Evolutionary conservation across 1,140 invertebrate species (phyloP).

Genomic region (Battus philenor): DNA sequence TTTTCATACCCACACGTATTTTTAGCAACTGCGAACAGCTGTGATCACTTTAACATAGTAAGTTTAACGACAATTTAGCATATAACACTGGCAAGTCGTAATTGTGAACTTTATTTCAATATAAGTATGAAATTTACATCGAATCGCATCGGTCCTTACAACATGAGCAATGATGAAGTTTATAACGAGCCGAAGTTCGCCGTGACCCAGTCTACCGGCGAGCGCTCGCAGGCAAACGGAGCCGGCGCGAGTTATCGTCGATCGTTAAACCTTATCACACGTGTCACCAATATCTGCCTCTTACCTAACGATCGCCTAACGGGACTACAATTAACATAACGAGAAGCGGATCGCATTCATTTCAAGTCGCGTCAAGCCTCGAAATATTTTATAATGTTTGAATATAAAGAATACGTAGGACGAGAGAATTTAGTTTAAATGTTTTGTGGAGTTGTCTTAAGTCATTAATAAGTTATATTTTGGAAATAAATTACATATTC

Average conservation of each 20-base stretch:
- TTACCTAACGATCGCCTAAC: slow-evolving; percentile 21
- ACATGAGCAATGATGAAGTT: too few species aligned
- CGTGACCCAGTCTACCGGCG: slow-evolving; percentile 37
- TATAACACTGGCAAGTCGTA: neutral
- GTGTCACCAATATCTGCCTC: slow-evolving; percentile 12
- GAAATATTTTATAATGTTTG: neutral
- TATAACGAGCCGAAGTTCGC: slow-evolving; percentile 31
- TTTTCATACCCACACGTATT: too few species aligned
- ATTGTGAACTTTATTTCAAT: neutral
- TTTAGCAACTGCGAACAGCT: too few species aligned
- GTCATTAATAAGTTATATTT: too few species aligned
- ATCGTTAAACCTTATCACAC: slow-evolving; percentile 20
- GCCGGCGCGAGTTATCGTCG: slow-evolving; percentile 1
- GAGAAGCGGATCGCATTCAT: slow-evolving; percentile 2
- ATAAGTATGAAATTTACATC: neutral
- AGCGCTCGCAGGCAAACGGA: neutral
- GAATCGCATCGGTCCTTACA: neutral
- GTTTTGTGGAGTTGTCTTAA: too few species aligned
- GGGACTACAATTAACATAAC: slow-evolving; percentile 16
- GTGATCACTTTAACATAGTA: too few species aligned
- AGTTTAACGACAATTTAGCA: too few species aligned
- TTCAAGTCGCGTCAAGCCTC: neutral
- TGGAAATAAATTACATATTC: too few species aligned
- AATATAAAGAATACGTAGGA: neutral
- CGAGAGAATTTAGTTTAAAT: too few species aligned